Evolutionary conservation across 30 jellyfish, hydroid and myxozoan genomes (phyloP).

Genomic region (Turritopsis dohrnii): DNA sequence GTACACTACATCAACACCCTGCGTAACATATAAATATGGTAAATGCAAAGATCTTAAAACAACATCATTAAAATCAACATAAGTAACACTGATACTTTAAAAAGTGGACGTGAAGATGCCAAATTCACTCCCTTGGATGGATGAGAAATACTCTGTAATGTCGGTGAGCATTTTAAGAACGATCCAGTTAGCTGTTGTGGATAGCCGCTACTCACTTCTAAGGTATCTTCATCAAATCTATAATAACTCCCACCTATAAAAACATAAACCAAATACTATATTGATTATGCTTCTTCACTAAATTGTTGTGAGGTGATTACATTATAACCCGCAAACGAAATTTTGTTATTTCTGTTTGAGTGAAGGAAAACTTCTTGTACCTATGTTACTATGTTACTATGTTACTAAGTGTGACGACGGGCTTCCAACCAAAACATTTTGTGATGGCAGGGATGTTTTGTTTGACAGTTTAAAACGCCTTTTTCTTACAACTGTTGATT

Average conservation of each 20-base stretch:
- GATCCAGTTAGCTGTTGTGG: slow-evolving; percentile 9
- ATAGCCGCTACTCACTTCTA: slow-evolving; percentile 8
- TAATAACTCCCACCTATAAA: slow-evolving; percentile 17
- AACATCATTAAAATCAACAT: background rate
- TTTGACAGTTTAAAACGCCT: too few relatives aligned
- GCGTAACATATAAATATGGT: too few relatives aligned
- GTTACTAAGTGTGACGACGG: too few relatives aligned
- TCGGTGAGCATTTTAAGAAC: slow-evolving; percentile 5
- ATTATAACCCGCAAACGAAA: too few relatives aligned
- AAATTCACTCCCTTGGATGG: background rate
- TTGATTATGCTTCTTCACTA: background rate
- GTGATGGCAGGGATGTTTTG: too few relatives aligned
- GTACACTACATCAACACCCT: too few relatives aligned
- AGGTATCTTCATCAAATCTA: background rate
- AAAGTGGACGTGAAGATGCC: background rate
- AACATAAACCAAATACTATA: background rate
- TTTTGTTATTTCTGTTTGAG: too few relatives aligned
- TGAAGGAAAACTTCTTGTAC: too few relatives aligned
- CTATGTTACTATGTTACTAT: too few relatives aligned
- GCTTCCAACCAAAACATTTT: too few relatives aligned
- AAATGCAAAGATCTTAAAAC: background rate
- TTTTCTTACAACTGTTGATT: too few relatives aligned
- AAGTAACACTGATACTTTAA: background rate
- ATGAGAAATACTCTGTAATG: background rate
- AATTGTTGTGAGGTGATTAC: background rate